Base-by-base conservation (phyloP, 2,797 vertebrate species). In the Spinus pinus region DNA sequence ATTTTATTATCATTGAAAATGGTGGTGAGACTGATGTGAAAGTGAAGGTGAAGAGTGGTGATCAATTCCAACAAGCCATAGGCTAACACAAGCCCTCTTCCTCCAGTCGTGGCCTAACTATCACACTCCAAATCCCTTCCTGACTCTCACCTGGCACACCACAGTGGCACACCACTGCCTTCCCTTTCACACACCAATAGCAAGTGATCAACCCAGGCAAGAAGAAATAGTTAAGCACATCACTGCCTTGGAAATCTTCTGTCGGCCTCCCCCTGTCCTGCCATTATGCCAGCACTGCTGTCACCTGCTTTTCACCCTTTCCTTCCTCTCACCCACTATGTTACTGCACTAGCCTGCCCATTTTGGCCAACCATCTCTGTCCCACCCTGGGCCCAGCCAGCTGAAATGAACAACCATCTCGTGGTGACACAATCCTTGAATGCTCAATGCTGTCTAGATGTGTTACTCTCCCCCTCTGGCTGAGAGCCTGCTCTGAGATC, bases 371-470 rank as follows among this genome's bases (percentile, higher is more conserved):
- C 27, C 6, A 13, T 39, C 37, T 65, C 66, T 84, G 54, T 51
- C n/a, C 31, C 3, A 2, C 14, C 16, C 24, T 28, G 50, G 33
- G 44, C 23, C 51, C 20, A 62, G n/a, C 1, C 0, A 2, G 14
- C 10, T 82, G 51, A 62, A 62, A 82, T 62, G 51, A 46, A 22
- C 49, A 41, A 13, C 51, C n/a, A 37, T 7, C 31, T 39, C n/a
- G 61, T 12, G 7, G 28, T 47, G 58, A 44, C 64, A 39, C 31
- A 58, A 30, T 13, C 49, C 53, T 10, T 50, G 71, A 56, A n/a
- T 73, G 44, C 15, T 56, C 33, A 14, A 6, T 80, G 49, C 56
- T 4, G 0, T 51, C 57, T n/a, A 27, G 21, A n/a, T 88, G 41
- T 60, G 67, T 74, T 74, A 19, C 69, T 86, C 69, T 72, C 61